Conservation (phyloP, 2,888 invertebrate genomes). For the Marronus borbonicus region DNA sequence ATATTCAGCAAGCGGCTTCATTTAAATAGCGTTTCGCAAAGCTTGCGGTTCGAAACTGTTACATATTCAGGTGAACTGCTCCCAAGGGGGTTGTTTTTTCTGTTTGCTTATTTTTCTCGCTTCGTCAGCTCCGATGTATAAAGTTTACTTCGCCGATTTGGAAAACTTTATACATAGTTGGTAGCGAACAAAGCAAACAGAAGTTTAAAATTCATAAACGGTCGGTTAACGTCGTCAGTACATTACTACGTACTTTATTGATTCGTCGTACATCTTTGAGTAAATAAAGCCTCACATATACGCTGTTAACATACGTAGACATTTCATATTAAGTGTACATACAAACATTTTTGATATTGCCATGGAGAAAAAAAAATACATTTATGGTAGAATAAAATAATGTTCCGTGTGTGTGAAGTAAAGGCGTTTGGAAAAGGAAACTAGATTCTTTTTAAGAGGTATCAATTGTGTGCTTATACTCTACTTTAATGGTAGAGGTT, state of each 20-base stretch:
- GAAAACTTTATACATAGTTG: background rate
- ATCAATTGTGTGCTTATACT: too few relatives aligned
- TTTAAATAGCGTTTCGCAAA: conserved; percentile 35
- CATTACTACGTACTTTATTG: conserved; percentile 22
- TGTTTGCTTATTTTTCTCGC: conserved; percentile 30
- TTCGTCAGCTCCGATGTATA: conserved; percentile 22
- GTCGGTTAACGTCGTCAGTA: conserved; percentile 11
- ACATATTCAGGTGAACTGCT: conserved; percentile 42
- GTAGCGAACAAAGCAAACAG: conserved; percentile 1
- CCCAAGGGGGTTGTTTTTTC: conserved; percentile 32
- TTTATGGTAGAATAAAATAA: background rate
- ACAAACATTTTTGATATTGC: background rate
- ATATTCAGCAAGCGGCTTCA: conserved; percentile 33
- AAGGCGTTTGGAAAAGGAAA: too few relatives aligned
- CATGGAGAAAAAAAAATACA: background rate
- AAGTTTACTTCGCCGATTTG: conserved; percentile 30
- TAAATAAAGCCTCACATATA: background rate
- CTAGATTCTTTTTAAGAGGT: too few relatives aligned
- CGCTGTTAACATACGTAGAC: background rate
- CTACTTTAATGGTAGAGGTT: too few relatives aligned
- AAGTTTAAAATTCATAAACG: conserved; percentile 10
- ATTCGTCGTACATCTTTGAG: background rate
- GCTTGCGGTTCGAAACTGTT: conserved; percentile 25
- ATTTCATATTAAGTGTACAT: background rate
- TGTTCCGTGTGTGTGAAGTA: too few relatives aligned